A percentile compares a stretch with the other conserved stretches of the same genome.
phyloP scores from a whole-genome alignment of 2,113 vertebrate species.

The Illadopsis cleaveri region DNA sequence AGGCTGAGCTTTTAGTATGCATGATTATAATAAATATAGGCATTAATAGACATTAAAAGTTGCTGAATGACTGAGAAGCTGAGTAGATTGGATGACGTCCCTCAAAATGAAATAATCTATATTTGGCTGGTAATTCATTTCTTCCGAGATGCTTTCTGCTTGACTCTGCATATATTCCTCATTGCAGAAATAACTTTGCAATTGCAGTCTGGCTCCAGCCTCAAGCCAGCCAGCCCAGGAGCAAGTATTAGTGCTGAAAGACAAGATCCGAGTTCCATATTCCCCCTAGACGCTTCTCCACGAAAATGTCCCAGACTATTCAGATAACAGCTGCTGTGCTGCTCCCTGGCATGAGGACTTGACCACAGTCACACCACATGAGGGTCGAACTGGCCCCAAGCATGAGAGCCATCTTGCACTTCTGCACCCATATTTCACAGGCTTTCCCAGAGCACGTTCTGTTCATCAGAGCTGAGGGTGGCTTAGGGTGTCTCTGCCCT shows the following conservation, averaged over 20 bases:
- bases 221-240: not conserved
- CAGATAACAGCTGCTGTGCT: not conserved
- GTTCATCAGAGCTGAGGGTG: not conserved
- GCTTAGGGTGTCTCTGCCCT: not conserved
- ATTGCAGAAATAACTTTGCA: constrained; percentile 38
- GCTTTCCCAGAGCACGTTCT: not conserved
- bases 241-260: not conserved
- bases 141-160: constrained; percentile 26
- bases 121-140: constrained; percentile 33
- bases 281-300: not conserved
- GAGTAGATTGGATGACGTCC: constrained; percentile 13
- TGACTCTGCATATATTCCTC: constrained; percentile 51
- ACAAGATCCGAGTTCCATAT: not conserved
- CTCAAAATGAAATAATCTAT: constrained; percentile 45
- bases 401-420: not conserved
- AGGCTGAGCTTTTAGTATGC: not conserved
- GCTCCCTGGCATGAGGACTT: not conserved
- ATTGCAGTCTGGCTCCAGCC: constrained; percentile 14
- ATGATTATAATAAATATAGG: not conserved
- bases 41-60: constrained; percentile 20
- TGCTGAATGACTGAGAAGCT: constrained; percentile 25
- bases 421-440: not conserved
- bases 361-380: rapidly evolving
- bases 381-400: not conserved
- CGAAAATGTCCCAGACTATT: not conserved